Evolutionary conservation across 2,888 invertebrate species (phyloP).

Genomic region (Melanchra persicariae): DNA sequence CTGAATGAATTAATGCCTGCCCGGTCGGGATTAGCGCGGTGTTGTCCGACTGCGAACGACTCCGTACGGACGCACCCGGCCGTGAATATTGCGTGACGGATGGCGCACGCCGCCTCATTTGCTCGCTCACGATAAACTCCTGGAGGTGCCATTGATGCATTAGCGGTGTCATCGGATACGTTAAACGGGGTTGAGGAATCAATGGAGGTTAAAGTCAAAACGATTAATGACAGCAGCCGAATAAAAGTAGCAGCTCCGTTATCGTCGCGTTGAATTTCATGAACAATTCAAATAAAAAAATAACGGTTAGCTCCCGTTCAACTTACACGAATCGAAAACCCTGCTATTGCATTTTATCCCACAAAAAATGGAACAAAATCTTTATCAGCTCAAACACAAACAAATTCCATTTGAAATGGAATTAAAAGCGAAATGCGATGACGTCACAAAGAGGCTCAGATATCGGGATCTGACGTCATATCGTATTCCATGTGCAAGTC

Average conservation of each 20-base stretch:
- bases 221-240: not conserved
- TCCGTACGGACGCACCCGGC: conserved; percentile 62
- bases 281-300: not conserved
- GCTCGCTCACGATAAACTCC: conserved; percentile 54
- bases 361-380: not conserved
- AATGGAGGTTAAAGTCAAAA: not conserved
- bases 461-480: conserved; percentile 50
- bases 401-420: conserved; percentile 23
- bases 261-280: not conserved
- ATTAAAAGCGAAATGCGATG: conserved; percentile 30
- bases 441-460: conserved; percentile 53
- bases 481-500: conserved; percentile 54
- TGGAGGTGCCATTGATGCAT: conserved; percentile 51
- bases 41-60: conserved; percentile 62
- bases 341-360: not conserved
- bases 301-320: not conserved
- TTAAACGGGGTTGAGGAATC: conserved; percentile 8
- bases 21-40: conserved; percentile 65
- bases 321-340: not conserved
- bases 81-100: conserved; percentile 64
- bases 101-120: conserved; percentile 57
- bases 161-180: conserved; percentile 43
- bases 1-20: conserved; percentile 72
- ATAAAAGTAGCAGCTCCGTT: not conserved
- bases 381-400: not conserved